Conservation (phyloP, 1,140 invertebrate species). For the Vollenhovia emeryi region DNA sequence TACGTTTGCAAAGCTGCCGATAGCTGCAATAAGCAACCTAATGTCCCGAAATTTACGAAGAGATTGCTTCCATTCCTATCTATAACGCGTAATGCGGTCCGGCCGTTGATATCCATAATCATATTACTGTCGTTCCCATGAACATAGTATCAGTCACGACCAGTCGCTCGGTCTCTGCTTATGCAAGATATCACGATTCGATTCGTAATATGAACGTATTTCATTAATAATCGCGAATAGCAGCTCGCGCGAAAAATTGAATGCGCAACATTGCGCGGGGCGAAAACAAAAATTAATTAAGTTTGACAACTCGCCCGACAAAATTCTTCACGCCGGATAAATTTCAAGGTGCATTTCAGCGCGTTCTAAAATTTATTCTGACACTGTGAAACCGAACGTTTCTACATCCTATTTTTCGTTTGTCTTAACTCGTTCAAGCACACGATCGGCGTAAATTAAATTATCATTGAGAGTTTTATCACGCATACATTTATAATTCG, state of each 20-base stretch:
- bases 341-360: neutral
- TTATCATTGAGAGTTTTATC: slow-evolving; percentile 23
- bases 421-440: neutral
- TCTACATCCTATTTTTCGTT: neutral
- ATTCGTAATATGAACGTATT: slow-evolving; percentile 27
- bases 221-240: slow-evolving; percentile 56
- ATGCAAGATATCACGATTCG: slow-evolving; percentile 28
- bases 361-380: slow-evolving; percentile 15
- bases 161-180: neutral
- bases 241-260: slow-evolving; percentile 3
- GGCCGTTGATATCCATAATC: slow-evolving; percentile 31
- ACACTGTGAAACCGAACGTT: neutral
- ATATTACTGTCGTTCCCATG: slow-evolving; percentile 45
- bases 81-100: neutral
- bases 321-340: slow-evolving; percentile 11
- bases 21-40: neutral
- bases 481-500: neutral
- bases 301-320: neutral
- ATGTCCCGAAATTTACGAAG: neutral
- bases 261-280: neutral
- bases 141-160: neutral
- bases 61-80: slow-evolving; percentile 15
- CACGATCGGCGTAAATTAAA: neutral
- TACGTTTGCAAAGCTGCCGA: neutral
- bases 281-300: slow-evolving; percentile 37